Conservation (phyloP, 2,888 invertebrate species). For the Malthinus seriepunctatus region DNA sequence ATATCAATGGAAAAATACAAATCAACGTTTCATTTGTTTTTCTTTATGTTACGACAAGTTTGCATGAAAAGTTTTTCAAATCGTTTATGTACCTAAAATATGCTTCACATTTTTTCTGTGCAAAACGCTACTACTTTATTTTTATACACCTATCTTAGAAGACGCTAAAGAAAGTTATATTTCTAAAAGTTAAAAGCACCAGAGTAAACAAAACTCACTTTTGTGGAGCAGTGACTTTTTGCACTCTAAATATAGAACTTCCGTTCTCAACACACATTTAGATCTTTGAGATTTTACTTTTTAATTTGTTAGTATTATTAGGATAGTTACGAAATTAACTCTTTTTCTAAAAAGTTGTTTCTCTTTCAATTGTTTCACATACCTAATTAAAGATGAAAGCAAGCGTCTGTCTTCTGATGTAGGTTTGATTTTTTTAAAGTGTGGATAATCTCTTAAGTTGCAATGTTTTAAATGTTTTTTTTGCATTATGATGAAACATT, state of each 20-base stretch:
- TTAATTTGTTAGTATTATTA: neutral
- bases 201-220: constrained; percentile 13
- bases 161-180: neutral
- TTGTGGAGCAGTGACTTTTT: constrained; percentile 39
- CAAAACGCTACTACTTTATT: neutral
- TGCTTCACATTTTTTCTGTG: neutral
- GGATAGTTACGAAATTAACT: no score
- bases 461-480: no score
- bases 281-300: constrained; percentile 1
- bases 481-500: no score
- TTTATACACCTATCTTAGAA: neutral
- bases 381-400: no score
- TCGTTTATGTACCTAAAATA: neutral
- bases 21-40: neutral
- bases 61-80: neutral
- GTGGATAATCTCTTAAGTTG: no score
- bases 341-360: no score
- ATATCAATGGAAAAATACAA: no score
- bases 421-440: no score
- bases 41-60: neutral
- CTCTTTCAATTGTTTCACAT: no score
- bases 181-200: neutral
- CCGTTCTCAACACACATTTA: constrained; percentile 24
- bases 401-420: no score
- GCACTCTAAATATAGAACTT: constrained; percentile 38